Evolutionary conservation across 2,888 invertebrate species (phyloP), one percentile per base, ranked within the genome.

Genomic region (Agrypnus murinus): DNA sequence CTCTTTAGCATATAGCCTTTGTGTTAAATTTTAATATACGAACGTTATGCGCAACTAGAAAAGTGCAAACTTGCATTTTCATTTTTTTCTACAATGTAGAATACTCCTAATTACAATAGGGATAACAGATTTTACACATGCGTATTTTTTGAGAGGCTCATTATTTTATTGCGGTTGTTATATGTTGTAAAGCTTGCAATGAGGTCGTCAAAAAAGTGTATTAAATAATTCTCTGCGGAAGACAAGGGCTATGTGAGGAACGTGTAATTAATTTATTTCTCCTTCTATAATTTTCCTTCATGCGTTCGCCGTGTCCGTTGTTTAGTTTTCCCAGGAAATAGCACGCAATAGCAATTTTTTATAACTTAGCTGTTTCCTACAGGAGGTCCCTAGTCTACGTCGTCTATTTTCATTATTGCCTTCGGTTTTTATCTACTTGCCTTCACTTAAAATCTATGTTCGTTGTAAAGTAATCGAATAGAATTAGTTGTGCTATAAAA

Each of bases 231-330:
- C 43, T 15, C 14, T 5, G 15, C 43, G 15, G 43, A 14, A 43
- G 43, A 43, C 43, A 43, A 43, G 43, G 43, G 43, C 15, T 43
- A 8, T 15, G 15, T 43, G 43, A 43, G 43, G 8, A 43, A 43
- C 43, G 43, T 43, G 43, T 43, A 43, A 43, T 43, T 43, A 43
- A 43, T 43, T n/a, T n/a, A n/a, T n/a, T 43, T 43, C 15, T 15
- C 43, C 15, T 14, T 38, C 15, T 43, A 43, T 43, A 15, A 12
- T 43, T 43, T 43, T 43, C 8, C 43, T 43, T 43, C 15, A 15
- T 43, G 43, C 43, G 43, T 15, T 15, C 43, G 15, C 5, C 6
- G 15, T 6, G 43, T 43, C 15, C 15, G 43, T 15, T 8, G 15
- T 14, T 43, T 43, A 15, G 43, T 43, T 43, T 43, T 43, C 15